Conservation (phyloP, 2,888 invertebrate species). For the Epinotia nisella region DNA sequence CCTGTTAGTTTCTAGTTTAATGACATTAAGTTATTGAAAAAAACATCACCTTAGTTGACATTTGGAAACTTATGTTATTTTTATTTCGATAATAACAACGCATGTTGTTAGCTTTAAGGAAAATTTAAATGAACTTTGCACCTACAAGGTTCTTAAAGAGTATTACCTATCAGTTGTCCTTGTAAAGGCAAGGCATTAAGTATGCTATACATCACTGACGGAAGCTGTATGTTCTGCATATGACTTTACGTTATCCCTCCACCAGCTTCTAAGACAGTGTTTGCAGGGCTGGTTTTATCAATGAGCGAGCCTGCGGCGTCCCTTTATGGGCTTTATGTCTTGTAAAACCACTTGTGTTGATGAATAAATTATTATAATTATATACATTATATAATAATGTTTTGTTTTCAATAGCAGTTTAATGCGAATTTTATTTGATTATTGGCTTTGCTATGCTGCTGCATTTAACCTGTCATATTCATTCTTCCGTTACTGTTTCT, state of each 20-base stretch:
- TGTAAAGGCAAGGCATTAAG: background rate
- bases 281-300: too few species aligned
- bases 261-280: too few species aligned
- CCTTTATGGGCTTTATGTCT: too few species aligned
- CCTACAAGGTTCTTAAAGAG: background rate
- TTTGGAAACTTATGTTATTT: background rate
- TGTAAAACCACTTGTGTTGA: too few species aligned
- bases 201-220: background rate
- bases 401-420: too few species aligned
- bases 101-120: constrained; percentile 1
- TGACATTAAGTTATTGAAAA: background rate
- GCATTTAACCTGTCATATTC: background rate
- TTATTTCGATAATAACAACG: constrained; percentile 8
- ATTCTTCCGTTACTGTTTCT: background rate
- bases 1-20: background rate
- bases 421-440: constrained; percentile 1
- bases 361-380: too few species aligned
- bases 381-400: too few species aligned
- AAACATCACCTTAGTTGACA: background rate
- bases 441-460: constrained; percentile 4
- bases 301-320: too few species aligned
- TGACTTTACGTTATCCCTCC: too few species aligned
- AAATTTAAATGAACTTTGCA: background rate
- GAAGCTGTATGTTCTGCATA: too few species aligned
- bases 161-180: background rate